Percentiles rank a stretch among this genome's conserved stretches.
These are phyloP conservation scores for Naso thynnoides DNA, from an alignment of 2,797 vertebrate species.

Conservation along the genomic window DNA sequence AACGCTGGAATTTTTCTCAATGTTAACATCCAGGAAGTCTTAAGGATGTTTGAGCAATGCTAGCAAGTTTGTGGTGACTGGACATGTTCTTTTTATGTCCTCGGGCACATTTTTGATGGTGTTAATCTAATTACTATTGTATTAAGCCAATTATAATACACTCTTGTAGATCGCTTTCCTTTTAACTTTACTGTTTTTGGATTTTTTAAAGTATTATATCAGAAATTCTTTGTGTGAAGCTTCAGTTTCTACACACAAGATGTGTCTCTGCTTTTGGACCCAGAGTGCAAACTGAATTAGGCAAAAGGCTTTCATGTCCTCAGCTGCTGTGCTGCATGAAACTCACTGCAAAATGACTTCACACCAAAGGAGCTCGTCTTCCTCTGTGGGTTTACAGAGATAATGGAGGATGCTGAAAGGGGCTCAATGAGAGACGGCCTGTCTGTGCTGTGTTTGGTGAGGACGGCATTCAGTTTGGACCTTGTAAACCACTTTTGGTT, in stretches of 20 bases:
- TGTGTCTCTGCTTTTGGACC: conserved; percentile 32
- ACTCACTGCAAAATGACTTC: conserved; percentile 8
- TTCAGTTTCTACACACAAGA: conserved; percentile 24
- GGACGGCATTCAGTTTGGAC: neutral
- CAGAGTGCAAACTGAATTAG: conserved; percentile 18
- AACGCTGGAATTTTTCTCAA: neutral
- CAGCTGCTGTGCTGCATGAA: conserved; percentile 32
- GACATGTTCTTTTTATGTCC: neutral
- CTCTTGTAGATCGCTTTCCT: neutral
- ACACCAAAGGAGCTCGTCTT: conserved; percentile 21
- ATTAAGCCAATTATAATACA: no score
- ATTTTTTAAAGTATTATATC: neutral
- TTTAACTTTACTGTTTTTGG: neutral
- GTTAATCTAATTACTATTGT: no score
- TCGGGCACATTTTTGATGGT: neutral
- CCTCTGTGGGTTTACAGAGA: conserved; percentile 7
- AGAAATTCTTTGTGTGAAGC: neutral
- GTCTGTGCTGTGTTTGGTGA: neutral
- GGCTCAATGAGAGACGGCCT: neutral
- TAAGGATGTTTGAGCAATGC: neutral
- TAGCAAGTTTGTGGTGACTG: neutral
- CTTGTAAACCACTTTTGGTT: neutral
- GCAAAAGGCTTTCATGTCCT: conserved; percentile 40
- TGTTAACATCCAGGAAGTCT: neutral
- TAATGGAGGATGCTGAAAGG: neutral